Base-by-base conservation (phyloP, 2,888 invertebrate genomes). In the Notodonta ziczac region DNA sequence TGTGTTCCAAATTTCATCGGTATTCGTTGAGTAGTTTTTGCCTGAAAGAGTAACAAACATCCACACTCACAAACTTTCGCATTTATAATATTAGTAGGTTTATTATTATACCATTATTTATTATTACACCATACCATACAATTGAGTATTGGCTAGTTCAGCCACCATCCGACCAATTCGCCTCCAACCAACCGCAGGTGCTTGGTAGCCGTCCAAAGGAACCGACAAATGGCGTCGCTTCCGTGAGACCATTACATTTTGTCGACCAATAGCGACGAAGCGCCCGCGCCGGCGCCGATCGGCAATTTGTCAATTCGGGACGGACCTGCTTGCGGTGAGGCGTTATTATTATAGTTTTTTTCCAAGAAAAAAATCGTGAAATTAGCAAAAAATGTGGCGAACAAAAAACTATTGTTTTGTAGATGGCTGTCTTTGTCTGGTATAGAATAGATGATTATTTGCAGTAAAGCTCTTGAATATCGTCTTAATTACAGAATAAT, bases 261-360 rank as follows among this genome's bases (percentile, higher is more conserved):
- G 65, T 69, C 65, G 59, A 60, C 72, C 74, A 77, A 78, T 76
- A 69, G 73, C 71, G 68, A 62, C 62, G 62, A 62, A 55, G 62
- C 65, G 70, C 64, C 63, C 57, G 61, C 69, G 65, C 62, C 62
- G 53, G 65, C 35, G 35, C 62, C 62, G 52, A 12, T 35, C 54
- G 14, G 73, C 75, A 81, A 83, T 82, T 82, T 84, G 79, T 81
- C 76, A 61, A 76, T 54, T 54, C 60, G 73, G 66, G 67, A 66
- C 67, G 69, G 69, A 71, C 72, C 65, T 62, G 59, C 75, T 75
- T 73, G 61, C 70, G 58, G 60, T 61, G 72, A 64, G 66, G 65
- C 69, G 68, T 74, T 68, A 72, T 60, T 62, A 46, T 60, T 64
- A 65, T 55, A 50, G 60, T 72, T 65, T 70, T 70, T 70, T 24